Evolutionary conservation across 1,140 invertebrate genomes (phyloP).

Genomic region (Dendroctonus ponderosae): DNA sequence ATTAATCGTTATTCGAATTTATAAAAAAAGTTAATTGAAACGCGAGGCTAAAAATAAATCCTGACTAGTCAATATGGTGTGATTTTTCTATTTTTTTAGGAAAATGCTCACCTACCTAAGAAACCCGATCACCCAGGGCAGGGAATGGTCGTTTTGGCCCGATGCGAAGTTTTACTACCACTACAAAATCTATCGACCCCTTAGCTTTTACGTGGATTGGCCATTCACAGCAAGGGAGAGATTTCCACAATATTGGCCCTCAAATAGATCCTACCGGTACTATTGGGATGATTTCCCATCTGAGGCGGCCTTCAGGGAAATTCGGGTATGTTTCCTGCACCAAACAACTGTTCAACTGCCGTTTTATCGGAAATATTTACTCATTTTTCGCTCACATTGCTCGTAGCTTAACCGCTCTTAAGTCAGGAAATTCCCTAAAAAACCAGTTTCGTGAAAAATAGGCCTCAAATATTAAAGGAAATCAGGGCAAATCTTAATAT

Average conservation of each 20-base stretch:
- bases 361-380: no score
- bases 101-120: constrained; percentile 39
- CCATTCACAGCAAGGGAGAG: constrained; percentile 33
- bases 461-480: no score
- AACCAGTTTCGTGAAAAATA: no score
- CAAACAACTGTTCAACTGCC: no score
- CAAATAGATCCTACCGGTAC: constrained; percentile 35
- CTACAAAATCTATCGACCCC: constrained; percentile 39
- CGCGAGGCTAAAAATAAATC: no score
- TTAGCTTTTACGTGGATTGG: constrained; percentile 35
- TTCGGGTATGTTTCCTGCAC: constrained; percentile 27
- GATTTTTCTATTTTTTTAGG: constrained; percentile 18
- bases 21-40: no score
- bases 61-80: background rate
- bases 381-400: no score
- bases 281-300: constrained; percentile 36
- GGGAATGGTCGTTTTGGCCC: constrained; percentile 39
- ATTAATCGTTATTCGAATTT: no score
- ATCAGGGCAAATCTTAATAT: no score
- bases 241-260: constrained; percentile 38
- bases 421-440: no score
- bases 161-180: constrained; percentile 38
- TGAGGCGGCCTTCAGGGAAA: constrained; percentile 31
- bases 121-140: constrained; percentile 32
- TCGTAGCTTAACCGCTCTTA: no score